These are phyloP conservation scores for Pristionchus fissidentatus DNA, from an alignment of 2,888 invertebrate genomes.

Conservation along the genomic window DNA sequence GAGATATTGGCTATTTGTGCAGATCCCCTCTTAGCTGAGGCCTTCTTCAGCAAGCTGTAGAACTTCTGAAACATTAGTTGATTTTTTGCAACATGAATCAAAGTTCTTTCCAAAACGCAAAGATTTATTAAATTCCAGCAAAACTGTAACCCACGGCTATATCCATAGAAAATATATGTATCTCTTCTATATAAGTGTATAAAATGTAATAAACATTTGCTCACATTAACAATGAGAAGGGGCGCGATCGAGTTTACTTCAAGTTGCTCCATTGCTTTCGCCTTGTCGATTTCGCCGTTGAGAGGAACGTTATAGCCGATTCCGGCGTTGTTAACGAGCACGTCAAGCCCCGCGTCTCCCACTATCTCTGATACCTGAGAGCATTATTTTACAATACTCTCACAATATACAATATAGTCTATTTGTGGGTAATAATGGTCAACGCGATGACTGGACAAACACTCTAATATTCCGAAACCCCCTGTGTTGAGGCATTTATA, in stretches of 20 bases:
- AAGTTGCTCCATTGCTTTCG: not conserved
- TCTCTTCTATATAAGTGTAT: not conserved
- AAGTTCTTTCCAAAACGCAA: not conserved
- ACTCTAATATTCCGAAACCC: too few species aligned
- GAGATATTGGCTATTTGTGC: slow-evolving; percentile 19
- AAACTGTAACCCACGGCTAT: not conserved
- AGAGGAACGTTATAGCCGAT: not conserved
- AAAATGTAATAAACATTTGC: not conserved
- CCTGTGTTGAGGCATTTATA: too few species aligned
- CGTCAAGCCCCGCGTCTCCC: slow-evolving; percentile 16
- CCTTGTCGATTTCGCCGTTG: not conserved
- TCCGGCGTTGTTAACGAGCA: slow-evolving; percentile 44
- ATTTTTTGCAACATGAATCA: not conserved
- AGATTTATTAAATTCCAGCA: not conserved
- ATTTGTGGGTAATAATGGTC: too few species aligned
- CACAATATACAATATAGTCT: too few species aligned
- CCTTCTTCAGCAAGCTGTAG: slow-evolving; percentile 3
- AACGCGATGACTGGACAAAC: too few species aligned
- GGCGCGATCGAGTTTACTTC: slow-evolving; percentile 21
- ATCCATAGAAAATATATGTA: not conserved
- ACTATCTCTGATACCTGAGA: slow-evolving; percentile 17
- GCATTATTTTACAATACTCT: slow-evolving; percentile 18
- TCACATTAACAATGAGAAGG: slow-evolving; percentile 10
- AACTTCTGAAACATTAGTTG: slow-evolving; percentile 40
- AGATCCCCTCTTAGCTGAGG: not conserved